Evolutionary conservation across 2,113 vertebrate species (phyloP), one percentile per base, ranked within the genome.

Genomic region (Gulo gulo): DNA sequence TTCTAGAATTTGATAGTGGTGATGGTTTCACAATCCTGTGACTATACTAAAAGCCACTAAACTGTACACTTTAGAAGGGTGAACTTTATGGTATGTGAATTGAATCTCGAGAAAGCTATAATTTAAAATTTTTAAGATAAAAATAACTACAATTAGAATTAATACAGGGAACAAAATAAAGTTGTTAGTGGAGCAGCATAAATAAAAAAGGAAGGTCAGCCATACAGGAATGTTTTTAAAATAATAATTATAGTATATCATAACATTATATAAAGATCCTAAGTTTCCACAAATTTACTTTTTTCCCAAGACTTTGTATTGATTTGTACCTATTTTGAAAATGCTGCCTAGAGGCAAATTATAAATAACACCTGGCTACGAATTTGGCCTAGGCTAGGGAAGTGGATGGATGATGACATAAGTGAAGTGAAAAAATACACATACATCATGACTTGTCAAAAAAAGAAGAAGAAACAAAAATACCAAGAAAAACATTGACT

Each of bases 281-380:
- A n/a, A 0, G 7, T 11, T 39, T 2, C 2, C 7, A 6, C 18
- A 59, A 87, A 76, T 59, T 88, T 74, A 92, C 55, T 47, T 78
- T 65, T 39, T 50, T 14, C 52, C n/a, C 2, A 69, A 59, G 55
- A 69, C 18, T 92, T 39, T 65, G 20, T 29, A 63, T 34, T 78
- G 47, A 88, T 84, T 42, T 83, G 4, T 50, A 69, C 23, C 88
- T 84, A 71, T 74, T 88, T 88, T 93, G n/a, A 88, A 94, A 95
- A 89, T 61, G 36, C 67, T 82, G 31, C 63, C 39, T n/a, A 59
- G 24, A 78, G 4, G n/a, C 29, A 45, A 45, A 52, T 80, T 65
- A 81, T 90, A 73, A 73, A 61, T 29, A 92, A n/a, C 9, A 74
- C 23, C 36, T 67, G 47, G 57, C 74, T 16, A 45, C 31, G 34